phyloP scores from a whole-genome alignment of 2,888 invertebrate species.

The Leptinotarsa haldemani region DNA sequence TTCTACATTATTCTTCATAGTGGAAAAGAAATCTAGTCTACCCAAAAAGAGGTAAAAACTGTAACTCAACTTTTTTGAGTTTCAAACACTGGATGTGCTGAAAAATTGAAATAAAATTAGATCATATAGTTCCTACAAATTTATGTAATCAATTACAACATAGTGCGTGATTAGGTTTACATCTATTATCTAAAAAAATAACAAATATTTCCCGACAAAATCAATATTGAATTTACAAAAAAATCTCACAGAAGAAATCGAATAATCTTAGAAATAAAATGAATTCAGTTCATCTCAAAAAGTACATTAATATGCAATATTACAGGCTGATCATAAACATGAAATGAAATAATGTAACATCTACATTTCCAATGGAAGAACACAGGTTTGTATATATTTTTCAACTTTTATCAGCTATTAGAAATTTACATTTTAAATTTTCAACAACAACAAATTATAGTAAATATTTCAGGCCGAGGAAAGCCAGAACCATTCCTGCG shows the following conservation, averaged over 20 bases:
- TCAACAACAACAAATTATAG: conserved; percentile 24
- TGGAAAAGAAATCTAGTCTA: no score
- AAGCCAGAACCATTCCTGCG: conserved; percentile 31
- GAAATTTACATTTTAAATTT: not conserved
- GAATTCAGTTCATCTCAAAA: no score
- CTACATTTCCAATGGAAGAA: no score
- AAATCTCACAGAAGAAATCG: not conserved
- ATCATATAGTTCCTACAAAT: not conserved
- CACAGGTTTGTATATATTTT: not conserved
- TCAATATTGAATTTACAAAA: not conserved
- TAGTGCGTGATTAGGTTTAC: not conserved
- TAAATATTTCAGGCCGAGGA: conserved; percentile 30
- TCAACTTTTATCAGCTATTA: not conserved
- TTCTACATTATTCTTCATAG: no score
- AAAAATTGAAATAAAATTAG: not conserved
- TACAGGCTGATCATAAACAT: no score
- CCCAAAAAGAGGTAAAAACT: no score
- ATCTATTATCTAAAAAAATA: not conserved
- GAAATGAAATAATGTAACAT: not conserved
- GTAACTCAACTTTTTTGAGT: no score
- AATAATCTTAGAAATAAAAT: not conserved
- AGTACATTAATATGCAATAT: no score
- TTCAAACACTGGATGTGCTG: not conserved
- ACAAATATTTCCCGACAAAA: not conserved
- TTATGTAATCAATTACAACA: not conserved